Evolutionary conservation across 2,888 invertebrate genomes (phyloP), one percentile per base, ranked within the genome.

Genomic region (Erebia epiphron): DNA sequence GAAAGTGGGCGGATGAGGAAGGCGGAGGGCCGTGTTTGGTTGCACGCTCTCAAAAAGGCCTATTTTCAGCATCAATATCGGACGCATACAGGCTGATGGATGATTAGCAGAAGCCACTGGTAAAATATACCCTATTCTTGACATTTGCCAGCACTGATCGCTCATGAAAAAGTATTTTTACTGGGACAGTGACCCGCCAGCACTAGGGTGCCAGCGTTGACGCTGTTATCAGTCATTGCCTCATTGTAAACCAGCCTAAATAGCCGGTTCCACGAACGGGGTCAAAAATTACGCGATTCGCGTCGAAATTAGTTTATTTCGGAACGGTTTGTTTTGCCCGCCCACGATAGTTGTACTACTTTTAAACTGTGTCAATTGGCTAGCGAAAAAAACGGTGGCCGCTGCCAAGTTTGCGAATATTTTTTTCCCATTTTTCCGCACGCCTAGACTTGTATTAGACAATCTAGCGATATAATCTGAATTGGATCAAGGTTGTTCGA

Each of bases 281-380:
- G 58, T 68, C 54, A 58, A 49, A 72, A 68, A 70, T 68, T 70
- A 70, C 70, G 72, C 66, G 35, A 65, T 62, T 46, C 69, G 58
- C 56, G 62, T 61, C 62, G 63, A 68, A 69, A 69, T 65, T 66
- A 63, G 73, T 70, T 72, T 74, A 74, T 72, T 75, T 73, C 65
- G 52, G 65, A 77, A 75, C 76, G 79, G 77, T 78, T 80, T 83
- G 87, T 84, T 86, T 80, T 85, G 83, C 80, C 77, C 80, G 77
- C 90, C 90, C 82, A 89, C 90, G 80, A 65, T 79, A 88, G 78
- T 90, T 90, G 88, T 81, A 78, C 89, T 75, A 88, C 80, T 85
- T 91, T 83, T 75, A 78, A 92, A 85, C 80, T 80, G 85, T 91
- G 91, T 92, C 92, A 92, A 91, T 91, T 89, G 89, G 86, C 81